Evolutionary conservation across 2,113 vertebrate species (phyloP), one percentile per base, ranked within the genome.

Genomic region (Mesocricetus auratus): DNA sequence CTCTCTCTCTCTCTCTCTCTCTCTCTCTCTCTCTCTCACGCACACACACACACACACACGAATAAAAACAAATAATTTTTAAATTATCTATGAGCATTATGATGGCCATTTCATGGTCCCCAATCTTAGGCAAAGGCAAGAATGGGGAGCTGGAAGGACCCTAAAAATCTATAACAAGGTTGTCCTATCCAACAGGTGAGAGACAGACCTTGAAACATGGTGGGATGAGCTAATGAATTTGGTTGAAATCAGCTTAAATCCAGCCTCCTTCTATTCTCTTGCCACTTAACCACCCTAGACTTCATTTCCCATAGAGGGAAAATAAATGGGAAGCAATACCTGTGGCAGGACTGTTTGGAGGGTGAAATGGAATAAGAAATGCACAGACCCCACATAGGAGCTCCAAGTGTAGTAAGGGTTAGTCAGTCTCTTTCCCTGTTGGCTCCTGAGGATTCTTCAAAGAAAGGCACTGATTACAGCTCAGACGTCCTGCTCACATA

Each of bases 371-470:
- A 29, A 17, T 19, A 47, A 79, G 29, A 31, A 62, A 87, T 42
- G 36, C 3, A 1, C 11, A 11, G 26, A 78, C 68, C 45, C 60
- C 36, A 71, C 45, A 3, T 0, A 50, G 47, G 47, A n/a, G 50
- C 77, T 77, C 93, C 78, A 91, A 94, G 62, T 31, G 69, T 15
- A 39, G 13, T n/a, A n/a, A n/a, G 85, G 50, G 91, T 60, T 24
- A 45, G 66, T 5, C 22, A 47, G 74, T 19, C 15, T 83, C 64
- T 45, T 56, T 94, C 50, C 45, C 58, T 42, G 45, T 9, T 9
- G 24, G 29, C n/a, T 36, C 78, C 60, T 21, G 17, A 15, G 19
- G 33, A 74, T 58, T 83, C 68, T 81, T 83, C 10, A 5, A 83
- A 86, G 42, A 87, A 33, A 75, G n/a, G 69, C 36, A 53, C 24